Conservation (phyloP, 2,888 invertebrate genomes). For the Abscondita cerata region DNA sequence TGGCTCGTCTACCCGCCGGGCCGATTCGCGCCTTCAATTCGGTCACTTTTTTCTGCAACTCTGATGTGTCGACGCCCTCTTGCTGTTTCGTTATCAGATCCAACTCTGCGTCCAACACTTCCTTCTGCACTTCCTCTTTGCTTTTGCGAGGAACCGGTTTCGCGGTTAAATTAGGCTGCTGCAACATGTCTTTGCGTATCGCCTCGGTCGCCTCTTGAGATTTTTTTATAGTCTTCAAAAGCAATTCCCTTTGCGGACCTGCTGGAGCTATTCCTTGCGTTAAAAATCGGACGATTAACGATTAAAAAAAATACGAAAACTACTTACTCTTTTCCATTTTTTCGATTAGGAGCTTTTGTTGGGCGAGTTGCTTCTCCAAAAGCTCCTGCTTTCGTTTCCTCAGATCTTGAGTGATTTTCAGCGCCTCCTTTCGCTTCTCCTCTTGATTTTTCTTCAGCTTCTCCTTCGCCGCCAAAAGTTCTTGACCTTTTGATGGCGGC, state of each 20-base stretch:
- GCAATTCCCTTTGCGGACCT: conserved; percentile 76
- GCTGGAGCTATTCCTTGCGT: conserved; percentile 61
- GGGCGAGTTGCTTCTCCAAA: conserved; percentile 87
- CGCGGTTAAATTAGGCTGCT: conserved; percentile 45
- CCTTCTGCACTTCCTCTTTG: conserved; percentile 84
- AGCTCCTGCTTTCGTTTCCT: conserved; percentile 86
- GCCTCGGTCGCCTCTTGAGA: conserved; percentile 85
- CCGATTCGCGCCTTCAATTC: conserved; percentile 72
- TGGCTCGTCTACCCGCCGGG: conserved; percentile 53
- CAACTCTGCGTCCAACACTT: conserved; percentile 88
- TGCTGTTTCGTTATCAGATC: conserved; percentile 90
- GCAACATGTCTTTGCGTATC: conserved; percentile 71
- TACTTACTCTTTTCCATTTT: conserved; percentile 76
- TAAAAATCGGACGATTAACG: no score
- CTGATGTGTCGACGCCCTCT: conserved; percentile 86
- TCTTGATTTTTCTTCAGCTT: conserved; percentile 76
- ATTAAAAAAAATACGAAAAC: neutral
- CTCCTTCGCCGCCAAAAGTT: conserved; percentile 68
- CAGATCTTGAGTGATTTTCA: conserved; percentile 80
- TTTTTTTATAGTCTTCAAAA: conserved; percentile 82
- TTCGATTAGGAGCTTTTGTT: conserved; percentile 84
- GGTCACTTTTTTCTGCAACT: conserved; percentile 76
- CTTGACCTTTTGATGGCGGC: conserved; percentile 63
- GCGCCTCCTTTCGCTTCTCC: conserved; percentile 75
- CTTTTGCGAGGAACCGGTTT: conserved; percentile 63